Conservation (phyloP, 2,113 vertebrate species). For the Perca flavescens region DNA sequence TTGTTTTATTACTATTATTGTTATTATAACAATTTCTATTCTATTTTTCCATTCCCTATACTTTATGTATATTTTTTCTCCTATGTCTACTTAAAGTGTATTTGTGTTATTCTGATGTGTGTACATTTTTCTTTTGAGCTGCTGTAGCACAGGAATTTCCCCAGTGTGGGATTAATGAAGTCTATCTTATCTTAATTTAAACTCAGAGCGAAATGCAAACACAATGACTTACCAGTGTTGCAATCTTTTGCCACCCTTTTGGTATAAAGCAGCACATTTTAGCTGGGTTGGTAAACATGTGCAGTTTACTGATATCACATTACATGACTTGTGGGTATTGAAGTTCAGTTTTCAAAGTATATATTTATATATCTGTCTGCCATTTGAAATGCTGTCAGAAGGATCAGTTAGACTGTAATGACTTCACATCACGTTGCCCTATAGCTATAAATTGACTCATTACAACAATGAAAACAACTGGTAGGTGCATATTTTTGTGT, state of each 20-base stretch:
- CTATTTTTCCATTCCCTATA: too few species aligned
- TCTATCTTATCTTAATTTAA: not conserved
- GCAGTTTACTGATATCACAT: conserved; percentile 11
- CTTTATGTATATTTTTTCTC: too few species aligned
- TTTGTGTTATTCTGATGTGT: too few species aligned
- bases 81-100: too few species aligned
- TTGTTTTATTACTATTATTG: too few species aligned
- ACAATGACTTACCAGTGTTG: conserved; percentile 15
- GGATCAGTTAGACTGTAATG: conserved; percentile 14
- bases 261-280: conserved; percentile 8
- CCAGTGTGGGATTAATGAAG: too few species aligned
- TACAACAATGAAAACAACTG: conserved; percentile 18
- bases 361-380: not conserved
- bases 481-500: conserved; percentile 1
- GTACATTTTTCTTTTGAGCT: too few species aligned
- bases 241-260: not conserved
- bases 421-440: conserved; percentile 7
- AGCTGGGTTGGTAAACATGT: conserved; percentile 5
- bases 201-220: conserved; percentile 5
- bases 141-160: too few species aligned
- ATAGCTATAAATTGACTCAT: conserved; percentile 38
- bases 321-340: not conserved
- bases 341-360: conserved; percentile 18
- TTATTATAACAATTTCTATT: too few species aligned
- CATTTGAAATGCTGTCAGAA: conserved; percentile 3